Evolutionary conservation across 2,888 invertebrate genomes (phyloP), one percentile per base, ranked within the genome.

Genomic region (Nymphalis c-album): DNA sequence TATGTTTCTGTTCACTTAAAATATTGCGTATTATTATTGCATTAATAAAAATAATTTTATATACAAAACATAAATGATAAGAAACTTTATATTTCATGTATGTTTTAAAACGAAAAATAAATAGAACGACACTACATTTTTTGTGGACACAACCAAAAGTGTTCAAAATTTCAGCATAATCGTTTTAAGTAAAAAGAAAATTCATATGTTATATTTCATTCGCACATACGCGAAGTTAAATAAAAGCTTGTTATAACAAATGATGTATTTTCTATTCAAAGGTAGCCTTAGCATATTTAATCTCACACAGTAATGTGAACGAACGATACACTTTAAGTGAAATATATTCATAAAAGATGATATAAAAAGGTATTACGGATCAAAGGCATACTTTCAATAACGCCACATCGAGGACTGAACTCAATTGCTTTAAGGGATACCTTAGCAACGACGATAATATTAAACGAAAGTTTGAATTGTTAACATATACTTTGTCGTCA

Each of bases 381-480:
- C 53, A 55, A 55, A 55, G 53, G 31, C 40, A 55, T 26, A 31
- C 16, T 55, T 31, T 55, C 53, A 55, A 55, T 55, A 26, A 55
- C 53, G 31, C 53, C 53, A 31, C 26, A 31, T 13, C 16, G 53
- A 55, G 53, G 53, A 26, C 31, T 17, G 53, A 31, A 31, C 7
- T 55, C 53, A n/a, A 55, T 55, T 31, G 53, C 53, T 55, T n/a
- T 7, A 31, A 2, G 53, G 53, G 31, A 26, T 53, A 17, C 17
- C 53, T 53, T 17, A 26, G 53, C 53, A 17, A 26, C 31, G 16
- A 7, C 53, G n/a, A 55, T 31, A 31, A 31, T 40, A 26, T 17
- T 31, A 16, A 17, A 53, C 26, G 53, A n/a, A 31, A 55, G 6
- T 26, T 55, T 31, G 26, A 55, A 40, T 40, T 40, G 40, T 13